These are phyloP conservation scores for Orbicella faveolata DNA, from an alignment of 64 coral and sea anemone species.

Conservation along the genomic window DNA sequence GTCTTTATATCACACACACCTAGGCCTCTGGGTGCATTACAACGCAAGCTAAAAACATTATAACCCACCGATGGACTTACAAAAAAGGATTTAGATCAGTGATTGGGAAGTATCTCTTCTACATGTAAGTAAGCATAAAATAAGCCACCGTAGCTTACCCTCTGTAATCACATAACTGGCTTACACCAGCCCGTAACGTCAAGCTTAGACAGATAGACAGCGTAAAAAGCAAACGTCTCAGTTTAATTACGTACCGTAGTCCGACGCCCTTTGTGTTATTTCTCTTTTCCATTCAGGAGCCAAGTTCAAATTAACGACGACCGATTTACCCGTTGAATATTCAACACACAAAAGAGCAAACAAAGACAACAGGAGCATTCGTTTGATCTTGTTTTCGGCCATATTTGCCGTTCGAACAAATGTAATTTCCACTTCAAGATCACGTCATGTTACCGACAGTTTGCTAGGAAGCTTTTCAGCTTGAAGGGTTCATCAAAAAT, in stretches of 20 bases:
- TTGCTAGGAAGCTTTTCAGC: background rate
- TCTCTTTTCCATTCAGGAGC: constrained; percentile 44
- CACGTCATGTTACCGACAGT: background rate
- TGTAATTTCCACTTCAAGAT: background rate
- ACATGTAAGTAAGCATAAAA: too few relatives aligned
- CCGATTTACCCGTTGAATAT: background rate
- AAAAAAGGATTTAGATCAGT: too few relatives aligned
- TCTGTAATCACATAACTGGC: too few relatives aligned
- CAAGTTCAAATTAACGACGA: constrained; percentile 36
- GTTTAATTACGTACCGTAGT: constrained; percentile 44
- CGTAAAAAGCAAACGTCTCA: too few relatives aligned
- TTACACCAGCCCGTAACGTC: too few relatives aligned
- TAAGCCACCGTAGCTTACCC: too few relatives aligned
- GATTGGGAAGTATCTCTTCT: too few relatives aligned
- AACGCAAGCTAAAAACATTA: too few relatives aligned
- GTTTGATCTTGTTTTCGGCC: background rate
- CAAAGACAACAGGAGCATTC: constrained; percentile 15
- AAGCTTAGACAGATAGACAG: too few relatives aligned
- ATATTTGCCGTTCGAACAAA: constrained; percentile 6
- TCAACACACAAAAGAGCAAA: background rate
- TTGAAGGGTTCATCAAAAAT: constrained; percentile 44
- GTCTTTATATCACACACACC: too few relatives aligned
- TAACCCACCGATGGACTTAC: too few relatives aligned
- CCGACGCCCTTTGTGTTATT: constrained; percentile 45
- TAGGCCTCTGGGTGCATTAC: too few relatives aligned